Base-by-base conservation (phyloP, 2,888 invertebrate genomes). In the Callinectes sapidus region DNA sequence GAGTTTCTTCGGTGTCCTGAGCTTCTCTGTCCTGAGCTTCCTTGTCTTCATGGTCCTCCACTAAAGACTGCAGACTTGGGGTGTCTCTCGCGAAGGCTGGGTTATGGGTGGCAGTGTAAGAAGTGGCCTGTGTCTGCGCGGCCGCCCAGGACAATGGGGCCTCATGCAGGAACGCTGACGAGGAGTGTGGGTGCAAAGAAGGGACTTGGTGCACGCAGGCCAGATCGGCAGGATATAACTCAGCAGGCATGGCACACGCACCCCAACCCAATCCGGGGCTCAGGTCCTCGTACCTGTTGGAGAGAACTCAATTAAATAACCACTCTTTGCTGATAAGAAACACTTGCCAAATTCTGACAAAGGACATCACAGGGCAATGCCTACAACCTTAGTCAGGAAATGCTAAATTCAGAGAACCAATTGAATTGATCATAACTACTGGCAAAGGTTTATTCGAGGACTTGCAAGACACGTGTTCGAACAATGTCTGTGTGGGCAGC, bases 201-300 rank as follows among this genome's bases (percentile, higher is more conserved):
- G 86, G 71, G 6, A 39, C 42, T 14, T 87, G 87, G 89, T 92
- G 92, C 32, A 92, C 92, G 23, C 89, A 91, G 14, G 92, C 77
- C 28, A 91, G 89, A 13, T 92, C 92, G 8, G 71, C 61, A 35
- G 91, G 55, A 48, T 92, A 92, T 16, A 92, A 85, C 61, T 92
- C 91, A 18, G 87, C 61, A n/a, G 92, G 91, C 55, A 91, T 35
- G 32, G 92, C 93, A 86, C 93, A 93, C 6, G 91, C 93, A 14
- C 93, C 91, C 91, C 91, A 91, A 6, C 89, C 93, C 23, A 87
- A 8, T n/a, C 81, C 54, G 48, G 89, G 91, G 55, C 90, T 89
- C 55, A 93, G 35, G 85, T 93, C 93, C 71, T 93, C 93, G 77
- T 93, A 93, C 55, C 93, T 93, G 91, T 3, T 42, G 86, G 55